Base-by-base conservation (phyloP, 2,797 vertebrate genomes). In the Pempheris klunzingeri region DNA sequence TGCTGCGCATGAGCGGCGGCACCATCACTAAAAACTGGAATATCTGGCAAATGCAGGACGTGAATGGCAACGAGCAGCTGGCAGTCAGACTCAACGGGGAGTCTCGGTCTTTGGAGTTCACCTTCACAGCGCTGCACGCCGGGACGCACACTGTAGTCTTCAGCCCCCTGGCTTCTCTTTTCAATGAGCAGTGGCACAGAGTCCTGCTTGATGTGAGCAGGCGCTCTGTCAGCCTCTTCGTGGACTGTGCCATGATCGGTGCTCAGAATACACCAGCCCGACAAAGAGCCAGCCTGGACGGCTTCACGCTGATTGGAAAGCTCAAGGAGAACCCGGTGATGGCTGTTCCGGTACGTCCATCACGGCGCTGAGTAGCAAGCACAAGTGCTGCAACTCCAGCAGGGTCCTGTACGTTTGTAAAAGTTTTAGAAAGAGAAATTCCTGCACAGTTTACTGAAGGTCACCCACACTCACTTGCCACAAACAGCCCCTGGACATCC, bases 1-100 rank as follows among this genome's bases (percentile, higher is more conserved):
- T 96, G 80, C 94, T 97, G 85, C 96, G 96, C 78, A 97, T 97
- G 96, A 94, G 90, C 81, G 95, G 94, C 75, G 93, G 87, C 74
- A 95, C 96, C 1, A 81, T 95, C 44, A 87, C 83, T 80, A 96
- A 96, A 90, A 95, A 92, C 64, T 97, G 97, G 97, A 97, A 92
- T 87, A 93, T 98, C 72, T 98, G 97, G 97, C 95, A 97, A 91
- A 96, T 97, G 82, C 95, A 96, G 77, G 95, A 96, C 70, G 90
- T 93, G 64, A 93, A 92, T 46, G 96, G 96, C 55, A 93, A 93
- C 10, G 96, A 96, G 74, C 96, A 97, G 94, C 93, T 97, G 59
- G 94, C 96, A 7, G 89, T 98, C 80, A 90, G 94, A 81, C 93
- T 99, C 66, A 96, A 97, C 1, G 96, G 96, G 18, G 93, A 93